These are phyloP conservation scores for Arvicola amphibius DNA, from an alignment of 2,797 vertebrate species.

Conservation along the genomic window DNA sequence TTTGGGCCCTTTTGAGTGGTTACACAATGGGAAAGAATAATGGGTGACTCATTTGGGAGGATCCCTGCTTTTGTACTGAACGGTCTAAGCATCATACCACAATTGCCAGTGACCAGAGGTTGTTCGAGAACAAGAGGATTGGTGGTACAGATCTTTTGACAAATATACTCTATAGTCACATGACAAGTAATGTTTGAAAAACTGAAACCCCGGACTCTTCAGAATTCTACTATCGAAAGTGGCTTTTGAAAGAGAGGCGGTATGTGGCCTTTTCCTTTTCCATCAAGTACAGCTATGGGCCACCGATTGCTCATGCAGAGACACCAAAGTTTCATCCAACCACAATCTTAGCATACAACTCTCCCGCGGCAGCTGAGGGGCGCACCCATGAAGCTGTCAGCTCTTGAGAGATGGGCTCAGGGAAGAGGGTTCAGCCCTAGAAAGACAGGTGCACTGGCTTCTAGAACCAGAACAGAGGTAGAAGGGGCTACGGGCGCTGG, in stretches of 20 bases:
- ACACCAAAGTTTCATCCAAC: neutral
- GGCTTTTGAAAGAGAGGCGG: neutral
- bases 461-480: neutral
- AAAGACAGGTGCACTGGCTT: neutral
- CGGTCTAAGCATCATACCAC: constrained; percentile 17
- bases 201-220: neutral
- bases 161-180: neutral
- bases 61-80: neutral
- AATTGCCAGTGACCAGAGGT: neutral
- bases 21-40: neutral
- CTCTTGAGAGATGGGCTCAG: neutral
- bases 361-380: neutral
- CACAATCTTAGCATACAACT: neutral
- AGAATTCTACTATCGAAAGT: constrained; percentile 8
- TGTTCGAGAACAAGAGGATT: neutral
- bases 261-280: neutral
- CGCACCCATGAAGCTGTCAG: neutral
- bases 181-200: neutral
- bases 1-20: neutral
- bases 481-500: neutral
- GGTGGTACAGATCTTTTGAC: neutral
- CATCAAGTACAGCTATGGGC: neutral
- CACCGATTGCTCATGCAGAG: neutral
- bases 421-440: neutral
- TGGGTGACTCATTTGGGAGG: constrained; percentile 22